phyloP scores from a whole-genome alignment of 2,888 invertebrate genomes.

The Trichogramma evanescens region DNA sequence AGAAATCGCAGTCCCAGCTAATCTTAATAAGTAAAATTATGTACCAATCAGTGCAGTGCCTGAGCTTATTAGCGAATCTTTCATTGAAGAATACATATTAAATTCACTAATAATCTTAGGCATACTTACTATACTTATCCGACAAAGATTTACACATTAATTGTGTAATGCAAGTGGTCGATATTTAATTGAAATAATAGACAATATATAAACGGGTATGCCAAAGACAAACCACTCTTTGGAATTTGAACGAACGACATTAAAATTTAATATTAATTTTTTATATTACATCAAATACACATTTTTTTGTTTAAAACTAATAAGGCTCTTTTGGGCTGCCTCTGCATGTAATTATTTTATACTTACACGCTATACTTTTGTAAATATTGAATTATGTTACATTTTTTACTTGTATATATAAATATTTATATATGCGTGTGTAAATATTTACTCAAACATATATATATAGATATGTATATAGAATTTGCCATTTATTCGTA shows the following conservation, averaged over 20 bases:
- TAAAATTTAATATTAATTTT: neutral
- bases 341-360: neutral
- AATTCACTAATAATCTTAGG: neutral
- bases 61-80: conserved; percentile 4
- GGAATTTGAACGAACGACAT: conserved; percentile 14
- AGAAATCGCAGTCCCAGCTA: no score
- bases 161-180: neutral
- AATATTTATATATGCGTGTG: neutral
- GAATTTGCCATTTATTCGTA: neutral
- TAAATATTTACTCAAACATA: neutral
- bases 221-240: conserved; percentile 17
- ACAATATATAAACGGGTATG: neutral
- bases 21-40: neutral
- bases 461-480: neutral
- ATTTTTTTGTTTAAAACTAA: conserved; percentile 10
- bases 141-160: neutral
- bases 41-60: neutral
- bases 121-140: neutral
- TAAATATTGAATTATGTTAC: neutral
- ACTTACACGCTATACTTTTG: neutral
- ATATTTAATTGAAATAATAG: neutral
- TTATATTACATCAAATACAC: conserved; percentile 8
- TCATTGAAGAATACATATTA: neutral
- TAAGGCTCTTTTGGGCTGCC: conserved; percentile 24
- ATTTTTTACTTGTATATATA: neutral